Percentiles rank a stretch among this genome's conserved stretches.
phyloP scores from a whole-genome alignment of 1,140 invertebrate species.

The Cydia fagiglandana region DNA sequence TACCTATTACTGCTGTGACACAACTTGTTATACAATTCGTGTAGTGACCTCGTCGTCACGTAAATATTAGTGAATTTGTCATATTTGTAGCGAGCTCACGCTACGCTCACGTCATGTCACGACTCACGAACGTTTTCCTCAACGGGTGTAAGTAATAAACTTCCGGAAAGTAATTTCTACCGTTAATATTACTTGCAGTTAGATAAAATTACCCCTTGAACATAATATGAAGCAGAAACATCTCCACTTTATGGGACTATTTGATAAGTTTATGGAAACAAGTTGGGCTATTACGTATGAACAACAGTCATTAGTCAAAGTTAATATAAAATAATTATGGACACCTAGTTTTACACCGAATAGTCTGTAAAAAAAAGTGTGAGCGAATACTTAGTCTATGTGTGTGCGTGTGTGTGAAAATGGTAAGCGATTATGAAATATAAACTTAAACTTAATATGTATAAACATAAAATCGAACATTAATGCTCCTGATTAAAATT shows the following conservation, averaged over 20 bases:
- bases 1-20: neutral
- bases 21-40: slow-evolving; percentile 2
- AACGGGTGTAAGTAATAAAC: slow-evolving; percentile 19
- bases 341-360: too few species aligned
- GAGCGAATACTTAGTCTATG: too few species aligned
- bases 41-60: slow-evolving; percentile 8
- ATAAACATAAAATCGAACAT: too few species aligned
- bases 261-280: too few species aligned
- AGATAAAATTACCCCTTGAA: neutral
- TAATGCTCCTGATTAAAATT: too few species aligned
- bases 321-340: too few species aligned
- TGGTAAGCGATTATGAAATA: too few species aligned
- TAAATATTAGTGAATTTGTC: slow-evolving; percentile 1
- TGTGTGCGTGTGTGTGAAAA: too few species aligned
- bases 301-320: too few species aligned
- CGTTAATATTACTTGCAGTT: slow-evolving; percentile 8
- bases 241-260: neutral
- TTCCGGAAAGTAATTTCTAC: slow-evolving; percentile 11
- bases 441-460: too few species aligned
- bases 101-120: neutral
- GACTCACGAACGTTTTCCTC: slow-evolving; percentile 22
- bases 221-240: neutral
- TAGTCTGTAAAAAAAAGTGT: too few species aligned
- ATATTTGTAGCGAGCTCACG: slow-evolving; percentile 2
- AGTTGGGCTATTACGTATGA: too few species aligned